phyloP scores from a whole-genome alignment of 2,797 vertebrate genomes.

The Erithacus rubecula region DNA sequence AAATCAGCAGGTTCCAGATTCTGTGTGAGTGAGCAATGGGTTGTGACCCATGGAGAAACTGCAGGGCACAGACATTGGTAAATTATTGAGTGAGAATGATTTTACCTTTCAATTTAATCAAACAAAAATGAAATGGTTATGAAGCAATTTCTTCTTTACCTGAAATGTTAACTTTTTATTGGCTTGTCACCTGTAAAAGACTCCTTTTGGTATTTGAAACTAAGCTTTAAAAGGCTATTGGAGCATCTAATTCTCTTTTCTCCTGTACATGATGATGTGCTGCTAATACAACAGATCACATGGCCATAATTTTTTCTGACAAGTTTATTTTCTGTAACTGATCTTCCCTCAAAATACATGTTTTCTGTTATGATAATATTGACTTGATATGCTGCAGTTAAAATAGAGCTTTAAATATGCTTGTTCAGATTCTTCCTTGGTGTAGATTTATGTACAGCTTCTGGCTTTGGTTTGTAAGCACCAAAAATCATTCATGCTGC shows the following conservation, averaged over 20 bases:
- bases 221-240: not conserved
- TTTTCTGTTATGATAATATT: not conserved
- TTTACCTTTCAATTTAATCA: not conserved
- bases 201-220: not conserved
- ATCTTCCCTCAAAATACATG: not conserved
- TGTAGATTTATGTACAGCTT: not conserved
- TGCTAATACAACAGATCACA: not conserved
- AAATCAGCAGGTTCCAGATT: not conserved
- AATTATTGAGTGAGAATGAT: not conserved
- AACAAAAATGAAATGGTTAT: not conserved
- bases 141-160: not conserved
- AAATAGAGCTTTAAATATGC: not conserved
- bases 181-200: not conserved
- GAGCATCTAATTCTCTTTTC: not conserved
- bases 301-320: not conserved
- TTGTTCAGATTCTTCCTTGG: not conserved
- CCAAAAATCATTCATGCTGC: not conserved
- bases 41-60: accelerated
- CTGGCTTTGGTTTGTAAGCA: not conserved
- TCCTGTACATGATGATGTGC: not conserved
- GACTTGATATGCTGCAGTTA: not conserved
- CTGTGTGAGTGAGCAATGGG: accelerated
- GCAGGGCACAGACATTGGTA: not conserved
- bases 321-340: not conserved
- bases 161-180: not conserved